A percentile compares a stretch with the other conserved stretches of the same genome.
Conservation (phyloP, 1,140 invertebrate species). For the Pseudomyrmex pallidus region DNA sequence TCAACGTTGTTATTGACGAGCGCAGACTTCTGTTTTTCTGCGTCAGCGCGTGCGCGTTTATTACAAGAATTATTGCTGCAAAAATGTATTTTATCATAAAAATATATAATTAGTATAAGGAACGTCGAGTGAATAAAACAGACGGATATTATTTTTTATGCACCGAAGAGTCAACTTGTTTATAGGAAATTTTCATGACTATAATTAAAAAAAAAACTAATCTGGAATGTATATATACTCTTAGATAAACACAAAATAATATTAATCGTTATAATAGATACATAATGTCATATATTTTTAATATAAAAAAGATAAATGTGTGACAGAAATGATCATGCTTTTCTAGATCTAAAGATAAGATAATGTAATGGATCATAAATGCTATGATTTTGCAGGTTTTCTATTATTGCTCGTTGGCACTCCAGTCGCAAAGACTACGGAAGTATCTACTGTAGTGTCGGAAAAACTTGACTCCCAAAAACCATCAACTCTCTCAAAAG, state of each 20-base stretch:
- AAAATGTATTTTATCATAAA: background rate
- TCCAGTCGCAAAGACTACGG: constrained; percentile 54
- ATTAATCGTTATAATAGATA: background rate
- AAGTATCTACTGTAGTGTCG: constrained; percentile 33
- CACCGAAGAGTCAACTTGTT: background rate
- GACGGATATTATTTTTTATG: background rate
- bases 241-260: background rate
- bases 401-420: constrained; percentile 71
- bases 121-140: background rate
- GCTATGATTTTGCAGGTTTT: constrained; percentile 66
- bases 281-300: background rate
- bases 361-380: background rate
- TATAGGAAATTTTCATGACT: background rate
- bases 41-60: background rate
- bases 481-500: background rate
- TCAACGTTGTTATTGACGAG: constrained; percentile 6
- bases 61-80: background rate
- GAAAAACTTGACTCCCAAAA: constrained; percentile 11
- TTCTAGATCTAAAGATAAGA: background rate
- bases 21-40: background rate
- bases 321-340: background rate
- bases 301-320: background rate
- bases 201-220: background rate
- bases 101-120: background rate
- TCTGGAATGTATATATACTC: too few relatives aligned